Evolutionary conservation across 2,113 vertebrate species (phyloP).

Genomic region (Chrysemys picta): DNA sequence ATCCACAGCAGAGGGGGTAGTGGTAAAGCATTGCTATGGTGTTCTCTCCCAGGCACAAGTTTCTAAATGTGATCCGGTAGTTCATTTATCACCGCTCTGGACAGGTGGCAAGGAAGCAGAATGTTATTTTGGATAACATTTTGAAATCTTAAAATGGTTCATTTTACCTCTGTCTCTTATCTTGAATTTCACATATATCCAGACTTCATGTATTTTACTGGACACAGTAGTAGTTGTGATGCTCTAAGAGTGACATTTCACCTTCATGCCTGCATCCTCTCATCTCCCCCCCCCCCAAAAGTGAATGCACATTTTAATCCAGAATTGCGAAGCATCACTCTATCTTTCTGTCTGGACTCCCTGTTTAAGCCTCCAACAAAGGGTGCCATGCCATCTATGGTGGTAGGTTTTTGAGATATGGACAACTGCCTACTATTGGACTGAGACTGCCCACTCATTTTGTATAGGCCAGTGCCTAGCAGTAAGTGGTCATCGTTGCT

Average conservation of each 20-base stretch:
- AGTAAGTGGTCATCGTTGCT: not conserved
- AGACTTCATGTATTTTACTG: slow-evolving; percentile 21
- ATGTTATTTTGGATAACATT: slow-evolving; percentile 25
- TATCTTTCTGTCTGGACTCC: not conserved
- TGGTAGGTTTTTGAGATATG: not conserved
- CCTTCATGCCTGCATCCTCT: not conserved
- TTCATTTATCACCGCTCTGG: slow-evolving; percentile 22
- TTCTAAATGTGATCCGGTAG: slow-evolving; percentile 46
- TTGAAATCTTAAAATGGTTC: slow-evolving; percentile 3
- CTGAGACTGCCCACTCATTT: not conserved
- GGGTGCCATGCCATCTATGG: not conserved
- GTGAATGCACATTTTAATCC: not conserved
- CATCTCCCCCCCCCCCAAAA: not conserved
- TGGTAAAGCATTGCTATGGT: not conserved
- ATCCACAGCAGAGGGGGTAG: not conserved
- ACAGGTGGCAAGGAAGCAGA: slow-evolving; percentile 16
- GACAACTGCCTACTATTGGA: not conserved
- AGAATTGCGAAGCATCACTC: not conserved
- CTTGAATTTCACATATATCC: slow-evolving; percentile 35
- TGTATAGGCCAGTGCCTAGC: not conserved
- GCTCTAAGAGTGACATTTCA: not conserved
- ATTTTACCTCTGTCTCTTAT: not conserved
- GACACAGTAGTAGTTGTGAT: not conserved
- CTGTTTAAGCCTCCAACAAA: not conserved
- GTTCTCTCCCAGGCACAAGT: not conserved